Percentiles rank a stretch among this genome's conserved stretches.
Conservation (phyloP, 2,113 vertebrate species). For the Archocentrus centrarchus region DNA sequence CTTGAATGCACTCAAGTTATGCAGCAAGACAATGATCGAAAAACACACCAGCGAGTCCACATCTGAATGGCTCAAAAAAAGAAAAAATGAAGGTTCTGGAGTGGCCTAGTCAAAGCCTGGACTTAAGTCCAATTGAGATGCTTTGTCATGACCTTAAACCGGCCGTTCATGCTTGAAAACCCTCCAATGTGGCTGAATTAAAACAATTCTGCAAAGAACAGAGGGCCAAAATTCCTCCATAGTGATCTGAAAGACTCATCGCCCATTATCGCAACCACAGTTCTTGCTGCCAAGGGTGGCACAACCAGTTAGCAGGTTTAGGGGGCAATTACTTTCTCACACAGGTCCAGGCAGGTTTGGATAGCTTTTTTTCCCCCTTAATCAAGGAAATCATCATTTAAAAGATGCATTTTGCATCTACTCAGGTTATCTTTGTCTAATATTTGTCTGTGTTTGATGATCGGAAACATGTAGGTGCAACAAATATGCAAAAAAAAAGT, state of each 20-base stretch:
- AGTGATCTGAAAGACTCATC: neutral
- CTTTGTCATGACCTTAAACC: neutral
- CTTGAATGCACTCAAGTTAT: too few relatives aligned
- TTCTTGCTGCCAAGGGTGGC: neutral
- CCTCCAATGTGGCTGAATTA: neutral
- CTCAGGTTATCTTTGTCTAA: too few relatives aligned
- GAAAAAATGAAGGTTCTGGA: too few relatives aligned
- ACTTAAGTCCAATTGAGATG: neutral
- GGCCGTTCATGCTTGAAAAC: neutral
- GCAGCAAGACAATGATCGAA: neutral
- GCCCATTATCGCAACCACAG: too few relatives aligned
- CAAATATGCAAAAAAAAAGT: neutral
- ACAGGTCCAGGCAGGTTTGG: neutral
- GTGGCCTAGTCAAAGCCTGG: neutral
- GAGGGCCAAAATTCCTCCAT: rapidly evolving
- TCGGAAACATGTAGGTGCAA: neutral
- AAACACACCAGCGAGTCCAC: neutral
- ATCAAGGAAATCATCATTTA: neutral
- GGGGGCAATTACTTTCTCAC: neutral
- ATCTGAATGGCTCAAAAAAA: neutral
- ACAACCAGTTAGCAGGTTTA: neutral
- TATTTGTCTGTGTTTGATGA: neutral
- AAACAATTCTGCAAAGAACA: neutral
- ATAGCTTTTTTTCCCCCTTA: too few relatives aligned
- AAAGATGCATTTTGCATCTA: neutral